A percentile compares a stretch with the other conserved stretches of the same genome.
Evolutionary conservation across 2,797 vertebrate species (phyloP).

Genomic region (Apodemus agrarius): DNA sequence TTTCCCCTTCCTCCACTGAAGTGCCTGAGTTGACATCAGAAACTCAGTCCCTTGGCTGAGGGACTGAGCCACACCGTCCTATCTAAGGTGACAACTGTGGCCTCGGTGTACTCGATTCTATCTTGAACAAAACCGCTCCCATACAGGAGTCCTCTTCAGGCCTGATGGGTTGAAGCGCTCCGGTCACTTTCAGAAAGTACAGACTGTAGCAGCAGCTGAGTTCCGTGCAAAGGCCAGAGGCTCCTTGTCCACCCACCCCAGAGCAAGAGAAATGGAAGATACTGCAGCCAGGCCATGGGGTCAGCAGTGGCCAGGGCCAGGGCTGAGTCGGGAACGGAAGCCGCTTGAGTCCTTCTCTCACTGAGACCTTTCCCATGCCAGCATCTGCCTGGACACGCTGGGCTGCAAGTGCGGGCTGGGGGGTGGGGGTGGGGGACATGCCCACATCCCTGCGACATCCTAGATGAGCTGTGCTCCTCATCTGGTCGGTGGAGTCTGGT

Average conservation of each 20-base stretch:
- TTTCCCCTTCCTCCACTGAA: neutral
- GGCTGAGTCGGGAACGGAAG: too few species aligned
- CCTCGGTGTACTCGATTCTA: neutral
- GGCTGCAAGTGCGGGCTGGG: neutral
- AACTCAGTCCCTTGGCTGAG: neutral
- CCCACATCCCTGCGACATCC: neutral
- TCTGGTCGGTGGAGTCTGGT: neutral
- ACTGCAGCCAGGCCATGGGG: neutral
- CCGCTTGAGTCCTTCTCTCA: neutral
- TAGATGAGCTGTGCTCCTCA: neutral
- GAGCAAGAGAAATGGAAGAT: neutral
- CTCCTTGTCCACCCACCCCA: neutral
- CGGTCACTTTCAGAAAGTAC: neutral
- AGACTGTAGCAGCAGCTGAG: neutral
- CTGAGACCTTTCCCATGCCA: neutral
- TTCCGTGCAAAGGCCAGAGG: neutral
- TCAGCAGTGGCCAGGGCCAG: neutral
- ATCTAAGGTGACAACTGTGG: neutral
- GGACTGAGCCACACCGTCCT: neutral
- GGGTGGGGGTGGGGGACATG: neutral
- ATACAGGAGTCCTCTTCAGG: neutral
- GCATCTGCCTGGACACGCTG: neutral
- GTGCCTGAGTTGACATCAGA: neutral
- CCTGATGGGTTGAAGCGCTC: neutral
- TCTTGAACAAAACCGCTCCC: neutral